Evolutionary conservation across 2,113 vertebrate genomes (phyloP).

Genomic region (Camelus bactrianus): DNA sequence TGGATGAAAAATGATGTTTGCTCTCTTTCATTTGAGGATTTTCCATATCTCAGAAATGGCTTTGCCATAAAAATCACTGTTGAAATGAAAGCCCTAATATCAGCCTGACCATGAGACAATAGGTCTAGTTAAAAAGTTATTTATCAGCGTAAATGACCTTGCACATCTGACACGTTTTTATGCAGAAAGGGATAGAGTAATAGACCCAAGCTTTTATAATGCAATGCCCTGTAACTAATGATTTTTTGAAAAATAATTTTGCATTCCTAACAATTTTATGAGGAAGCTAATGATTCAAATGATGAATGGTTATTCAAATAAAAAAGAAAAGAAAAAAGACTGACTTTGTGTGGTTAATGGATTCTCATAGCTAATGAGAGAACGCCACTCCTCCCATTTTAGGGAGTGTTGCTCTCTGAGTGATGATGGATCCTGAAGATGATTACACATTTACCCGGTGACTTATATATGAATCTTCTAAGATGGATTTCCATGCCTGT

Average conservation of each 20-base stretch:
- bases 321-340: constrained; percentile 31
- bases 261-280: constrained; percentile 83
- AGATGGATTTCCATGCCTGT: constrained; percentile 74
- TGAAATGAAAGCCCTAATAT: constrained; percentile 75
- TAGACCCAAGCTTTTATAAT: constrained; percentile 80
- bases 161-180: constrained; percentile 80
- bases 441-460: constrained; percentile 77
- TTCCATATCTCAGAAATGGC: constrained; percentile 81
- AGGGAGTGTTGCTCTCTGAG: constrained; percentile 75
- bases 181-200: constrained; percentile 82
- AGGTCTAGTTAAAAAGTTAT: constrained; percentile 84
- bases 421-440: constrained; percentile 79
- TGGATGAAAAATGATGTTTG: constrained; percentile 80
- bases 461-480: constrained; percentile 73
- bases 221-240: constrained; percentile 82
- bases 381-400: constrained; percentile 79
- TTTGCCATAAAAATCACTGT: constrained; percentile 78
- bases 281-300: constrained; percentile 83
- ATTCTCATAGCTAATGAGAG: constrained; percentile 83
- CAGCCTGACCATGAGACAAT: constrained; percentile 78
- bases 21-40: constrained; percentile 81
- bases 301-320: constrained; percentile 80
- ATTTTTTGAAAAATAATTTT: constrained; percentile 82
- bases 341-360: constrained; percentile 80
- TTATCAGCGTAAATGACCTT: constrained; percentile 86